Evolutionary conservation across 2,797 vertebrate species (phyloP), one percentile per base, ranked within the genome.

Genomic region (Chaunax sp.): DNA sequence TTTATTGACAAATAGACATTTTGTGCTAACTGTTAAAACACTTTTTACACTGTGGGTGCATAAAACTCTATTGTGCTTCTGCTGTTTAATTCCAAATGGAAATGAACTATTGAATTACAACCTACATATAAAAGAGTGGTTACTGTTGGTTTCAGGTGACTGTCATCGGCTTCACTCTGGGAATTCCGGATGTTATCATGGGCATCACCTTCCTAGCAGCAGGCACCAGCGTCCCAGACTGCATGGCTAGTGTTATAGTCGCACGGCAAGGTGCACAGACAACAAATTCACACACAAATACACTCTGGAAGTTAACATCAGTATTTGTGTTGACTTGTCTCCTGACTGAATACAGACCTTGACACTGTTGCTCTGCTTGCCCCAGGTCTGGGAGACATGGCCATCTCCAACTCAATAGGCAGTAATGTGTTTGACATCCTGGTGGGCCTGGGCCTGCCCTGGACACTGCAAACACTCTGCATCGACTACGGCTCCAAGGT

Each of bases 371-470:
- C 52, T 80, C 67, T 84, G 66, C 20, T 72, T 59, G 49, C 81
- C 77, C 71, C 92, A 98, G 97, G 97, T 82, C 90, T 98, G 94
- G 97, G 97, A 20, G 97, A 98, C 82, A 98, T 98, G 97, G 97
- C 97, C 1, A 96, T 98, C 75, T 98, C 97, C 64, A 98, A 98
- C 91, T 98, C 97, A 76, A 98, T 98, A 0, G 97, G 97, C 81
- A 97, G 96, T 89, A 98, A 98, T 11, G 97, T 98, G 65, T 98
- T 98, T 84, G 97, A 98, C 91, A 98, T 98, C 89, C 92, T 98
- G 76, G 95, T 98, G 25, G 97, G 97, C 25, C 92, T 98, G 18
- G 97, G 97, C 5, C 94, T 98, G 71, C 97, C 97, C 0, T 98
- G 97, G 97, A 81, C 92, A 0, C 83, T 98, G 75, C 96, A 98